Evolutionary conservation across 2,888 invertebrate genomes (phyloP), one percentile per base, ranked within the genome.

Genomic region (Crocallis elinguaria): DNA sequence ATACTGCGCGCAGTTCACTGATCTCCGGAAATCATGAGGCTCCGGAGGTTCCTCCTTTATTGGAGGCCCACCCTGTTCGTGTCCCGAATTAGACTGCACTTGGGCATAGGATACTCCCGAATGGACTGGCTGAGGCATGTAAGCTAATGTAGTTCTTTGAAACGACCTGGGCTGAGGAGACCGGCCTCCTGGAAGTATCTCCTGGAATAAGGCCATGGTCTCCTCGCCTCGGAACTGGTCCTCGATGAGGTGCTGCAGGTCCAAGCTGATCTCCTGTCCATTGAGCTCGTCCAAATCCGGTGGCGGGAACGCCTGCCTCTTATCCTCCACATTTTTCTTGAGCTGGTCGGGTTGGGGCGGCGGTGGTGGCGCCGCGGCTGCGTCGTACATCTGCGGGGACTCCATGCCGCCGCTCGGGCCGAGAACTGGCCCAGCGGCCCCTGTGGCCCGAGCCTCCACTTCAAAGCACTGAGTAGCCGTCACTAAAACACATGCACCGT

Each of bases 111-210:
- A 94, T 5, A 94, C 94, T 7, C 95, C 95, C 56, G 95, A 96
- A 82, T 97, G 97, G 2, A 97, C 97, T 13, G 97, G 96, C 84
- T 98, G 98, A 0, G 98, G 98, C 96, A 98, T 97, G 75, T 97
- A 97, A 12, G 97, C 96, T 52, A 97, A 82, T 0, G 96, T 95
- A 16, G 95, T 95, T 56, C 96, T 86, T 1, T 95, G 94, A 70
- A 93, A 94, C 7, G 64, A 64, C 64, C 79, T 79, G 61, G 60
- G 87, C 64, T 90, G 87, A 9, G 91, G 91, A n/a, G 90, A 89
- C 38, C 92, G 80, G 23, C 89, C 91, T 3, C 90, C 92, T 14
- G 89, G 95, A 14, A 97, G 92, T 80, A 98, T 96, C 77, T 98
- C 98, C 69, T 94, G 95, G 84, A 98, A 95, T 32, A 98, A 92